These are phyloP conservation scores for Acipenser oxyrinchus DNA, from an alignment of 2,797 vertebrate species.

Conservation along the genomic window DNA sequence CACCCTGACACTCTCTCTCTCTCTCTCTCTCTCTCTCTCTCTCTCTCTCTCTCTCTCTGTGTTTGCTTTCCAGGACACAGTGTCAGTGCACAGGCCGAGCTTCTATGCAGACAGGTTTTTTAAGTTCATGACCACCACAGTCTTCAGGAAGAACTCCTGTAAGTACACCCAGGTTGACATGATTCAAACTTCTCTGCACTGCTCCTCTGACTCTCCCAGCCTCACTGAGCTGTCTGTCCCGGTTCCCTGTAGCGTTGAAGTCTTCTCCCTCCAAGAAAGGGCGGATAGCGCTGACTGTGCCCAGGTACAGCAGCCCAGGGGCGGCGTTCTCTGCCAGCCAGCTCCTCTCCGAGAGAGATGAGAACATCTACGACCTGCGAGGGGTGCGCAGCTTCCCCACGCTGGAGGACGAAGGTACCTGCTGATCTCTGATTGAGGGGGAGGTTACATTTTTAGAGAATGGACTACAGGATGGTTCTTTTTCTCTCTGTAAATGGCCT, in stretches of 20 bases:
- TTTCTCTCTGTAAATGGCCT: no score
- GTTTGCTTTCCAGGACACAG: slow-evolving; percentile 69
- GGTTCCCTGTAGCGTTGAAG: slow-evolving; percentile 65
- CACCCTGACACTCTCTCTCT: neutral
- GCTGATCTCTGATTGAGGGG: neutral
- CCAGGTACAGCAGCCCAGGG: slow-evolving; percentile 62
- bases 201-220: neutral
- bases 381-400: slow-evolving; percentile 71
- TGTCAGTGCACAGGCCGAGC: slow-evolving; percentile 89
- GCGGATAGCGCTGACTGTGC: slow-evolving; percentile 62
- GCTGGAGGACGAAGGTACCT: slow-evolving; percentile 78
- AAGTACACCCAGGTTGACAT: slow-evolving; percentile 43
- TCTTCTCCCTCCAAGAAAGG: slow-evolving; percentile 90
- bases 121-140: slow-evolving; percentile 83
- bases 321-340: slow-evolving; percentile 67
- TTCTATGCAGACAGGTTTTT: slow-evolving; percentile 95
- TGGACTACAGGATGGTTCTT: no score
- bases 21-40: neutral
- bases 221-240: slow-evolving; percentile 9
- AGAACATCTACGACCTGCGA: slow-evolving; percentile 71
- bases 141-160: slow-evolving; percentile 92
- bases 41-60: neutral
- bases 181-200: neutral
- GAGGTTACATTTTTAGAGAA: neutral
- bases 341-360: slow-evolving; percentile 72